Evolutionary conservation across 2,797 vertebrate species (phyloP), one percentile per base, ranked within the genome.

Genomic region (Odontamblyopus lacepedii): DNA sequence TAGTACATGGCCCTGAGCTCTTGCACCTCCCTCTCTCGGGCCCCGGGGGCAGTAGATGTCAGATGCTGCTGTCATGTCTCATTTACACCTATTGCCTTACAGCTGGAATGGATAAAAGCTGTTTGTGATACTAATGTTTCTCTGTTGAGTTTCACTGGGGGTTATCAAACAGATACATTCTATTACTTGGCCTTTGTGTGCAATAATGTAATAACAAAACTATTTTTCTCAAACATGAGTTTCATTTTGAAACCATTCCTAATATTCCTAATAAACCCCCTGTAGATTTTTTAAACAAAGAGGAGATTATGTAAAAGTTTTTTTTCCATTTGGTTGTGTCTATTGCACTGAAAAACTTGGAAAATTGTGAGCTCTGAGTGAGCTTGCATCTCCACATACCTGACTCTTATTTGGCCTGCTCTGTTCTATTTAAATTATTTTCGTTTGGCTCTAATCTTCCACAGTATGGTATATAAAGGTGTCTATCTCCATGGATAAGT

Each of bases 51-150:
- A 81, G 79, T 81, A 72, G 71, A 83, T 84, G 85, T 84, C 85
- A 83, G 81, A 85, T 83, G 78, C 81, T 81, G 80, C 72, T 86
- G 87, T 86, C 85, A 79, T 79, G 78, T 83, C 82, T 90, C 86
- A 83, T 92, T 90, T 89, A 84, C 82, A 89, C 80, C 74, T 76
- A 62, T 78, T 83, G 65, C 65, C 63, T 50, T 76, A 59, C 78
- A 83, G 85, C 71, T 74, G 71, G 67, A 79, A 67, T 70, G 56
- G 51, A 74, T 70, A 63, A 62, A 73, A 48, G 44, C n/a, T 72
- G 68, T 76, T 79, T 77, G 41, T 63, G 62, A 78, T 66, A 72
- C 41, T 71, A 71, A 69, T 83, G 71, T 59, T 59, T 26, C 67
- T 51, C 6, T 72, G 53, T 41, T 67, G 76, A 71, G 63, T 38